A percentile compares a stretch with the other conserved stretches of the same genome.
Conservation (phyloP, 2,888 invertebrate species). For the Acanthopleura granulata region DNA sequence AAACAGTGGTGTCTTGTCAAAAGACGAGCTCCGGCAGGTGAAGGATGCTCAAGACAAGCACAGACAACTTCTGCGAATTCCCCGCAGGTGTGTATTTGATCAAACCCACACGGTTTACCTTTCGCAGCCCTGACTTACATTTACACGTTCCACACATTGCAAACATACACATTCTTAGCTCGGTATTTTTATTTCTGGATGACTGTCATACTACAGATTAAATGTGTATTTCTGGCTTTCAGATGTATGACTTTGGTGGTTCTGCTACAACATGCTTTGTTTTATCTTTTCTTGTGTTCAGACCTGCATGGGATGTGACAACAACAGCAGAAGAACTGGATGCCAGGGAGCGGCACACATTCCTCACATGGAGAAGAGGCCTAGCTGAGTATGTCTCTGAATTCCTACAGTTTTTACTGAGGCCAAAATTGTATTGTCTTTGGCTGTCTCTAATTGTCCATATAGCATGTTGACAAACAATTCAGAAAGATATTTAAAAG, state of each 20-base stretch:
- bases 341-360: constrained; percentile 83
- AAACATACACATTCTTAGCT: neutral
- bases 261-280: too few species aligned
- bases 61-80: constrained; percentile 81
- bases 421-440: too few species aligned
- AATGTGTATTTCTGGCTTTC: too few species aligned
- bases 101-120: neutral
- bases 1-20: constrained; percentile 74
- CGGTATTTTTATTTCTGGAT: too few species aligned
- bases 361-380: constrained; percentile 90
- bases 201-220: too few species aligned
- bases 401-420: neutral
- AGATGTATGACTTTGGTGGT: too few species aligned
- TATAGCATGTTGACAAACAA: too few species aligned
- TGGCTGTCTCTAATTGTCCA: too few species aligned
- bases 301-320: constrained; percentile 84
- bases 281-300: constrained; percentile 52
- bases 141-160: too few species aligned
- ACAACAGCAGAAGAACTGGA: constrained; percentile 86
- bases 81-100: constrained; percentile 75
- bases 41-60: constrained; percentile 59
- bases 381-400: constrained; percentile 75
- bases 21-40: constrained; percentile 72
- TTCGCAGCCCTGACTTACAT: neutral
- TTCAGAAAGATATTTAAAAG: too few species aligned